Base-by-base conservation (phyloP, 2,113 vertebrate species). In the Crypturellus undulatus region DNA sequence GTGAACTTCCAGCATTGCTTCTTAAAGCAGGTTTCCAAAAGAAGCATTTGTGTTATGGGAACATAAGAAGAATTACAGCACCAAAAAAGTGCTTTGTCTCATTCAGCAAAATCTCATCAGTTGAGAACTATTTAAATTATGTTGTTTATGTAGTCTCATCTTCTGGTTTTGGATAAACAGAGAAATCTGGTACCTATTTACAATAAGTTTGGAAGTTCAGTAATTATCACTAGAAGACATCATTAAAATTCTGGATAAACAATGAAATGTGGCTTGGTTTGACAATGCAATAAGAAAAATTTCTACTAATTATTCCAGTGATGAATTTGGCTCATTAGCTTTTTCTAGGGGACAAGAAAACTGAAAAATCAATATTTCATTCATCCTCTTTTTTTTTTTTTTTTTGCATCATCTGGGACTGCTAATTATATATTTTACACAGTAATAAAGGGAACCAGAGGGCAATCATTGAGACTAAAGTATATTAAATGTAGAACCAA, bases 271-370 rank as follows among this genome's bases (percentile, higher is more conserved):
- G 54, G 84, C 28, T 93, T 79, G 54, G 26, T 52, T 70, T 96
- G 82, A 80, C 69, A 90, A 49, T 38, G 60, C 19, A 71, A 75
- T 67, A 68, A 62, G 56, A 90, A 88, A 93, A 93, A 92, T 92
- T 67, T 84, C 87, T 94, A 28, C 78, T 93, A 70, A 71, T 91
- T 96, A 90, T 94, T 87, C 32, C 40, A 89, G 22, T 93, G 90
- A 91, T 90, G 32, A 64, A 89, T 86, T 96, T 77, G 26, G 71
- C 68, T 92, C 58, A 89, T 84, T 75, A 92, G 40, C 5, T 78
- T 93, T 77, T 92, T 71, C 49, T 93, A 59, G 34, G 92, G 40
- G 52, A 91, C 89, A 86, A 86, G 17, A 18, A 95, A 95, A 81
- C 42, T 79, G 86, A 89, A 95, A 88, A 94, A 68, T 81, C 58